These are phyloP conservation scores for Zaprionus taronus DNA, from an alignment of 1,140 invertebrate genomes.

Conservation along the genomic window DNA sequence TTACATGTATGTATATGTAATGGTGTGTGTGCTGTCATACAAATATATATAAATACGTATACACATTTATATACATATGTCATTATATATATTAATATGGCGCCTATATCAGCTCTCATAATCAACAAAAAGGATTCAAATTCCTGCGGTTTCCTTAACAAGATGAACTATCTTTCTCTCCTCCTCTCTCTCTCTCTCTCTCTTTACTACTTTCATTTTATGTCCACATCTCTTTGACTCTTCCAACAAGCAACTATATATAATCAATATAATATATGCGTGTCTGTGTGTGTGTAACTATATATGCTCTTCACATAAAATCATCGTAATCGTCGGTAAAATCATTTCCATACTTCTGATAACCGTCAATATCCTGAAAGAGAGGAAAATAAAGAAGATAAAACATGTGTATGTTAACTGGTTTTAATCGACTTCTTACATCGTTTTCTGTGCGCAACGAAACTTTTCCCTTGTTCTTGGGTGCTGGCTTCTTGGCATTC, in stretches of 20 bases:
- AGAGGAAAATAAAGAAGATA: constrained; percentile 7
- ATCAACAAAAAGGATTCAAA: constrained; percentile 74
- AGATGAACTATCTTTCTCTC: constrained; percentile 59
- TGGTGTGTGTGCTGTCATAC: constrained; percentile 47
- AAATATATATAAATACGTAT: constrained; percentile 49
- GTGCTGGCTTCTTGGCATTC: constrained; percentile 89
- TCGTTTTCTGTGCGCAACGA: constrained; percentile 91
- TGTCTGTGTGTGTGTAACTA: constrained; percentile 37
- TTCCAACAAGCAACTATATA: constrained; percentile 76
- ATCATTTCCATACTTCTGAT: constrained; percentile 84
- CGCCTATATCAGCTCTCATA: constrained; percentile 52
- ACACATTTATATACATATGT: constrained; percentile 48
- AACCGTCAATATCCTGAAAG: constrained; percentile 85
- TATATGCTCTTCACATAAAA: constrained; percentile 87
- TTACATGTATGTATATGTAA: constrained; percentile 39
- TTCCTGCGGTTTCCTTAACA: constrained; percentile 76
- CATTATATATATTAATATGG: constrained; percentile 62
- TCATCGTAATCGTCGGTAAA: constrained; percentile 88
- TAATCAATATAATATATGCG: constrained; percentile 44
- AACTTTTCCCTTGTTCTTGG: constrained; percentile 91
- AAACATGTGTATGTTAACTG: background rate
- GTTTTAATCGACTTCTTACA: constrained; percentile 84
- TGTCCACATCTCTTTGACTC: background rate
- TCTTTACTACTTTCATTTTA: background rate
- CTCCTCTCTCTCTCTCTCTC: background rate